Evolutionary conservation across 30 jellyfish, hydroid and myxozoan genomes (phyloP).

Genomic region (Euphysa ruthae): DNA sequence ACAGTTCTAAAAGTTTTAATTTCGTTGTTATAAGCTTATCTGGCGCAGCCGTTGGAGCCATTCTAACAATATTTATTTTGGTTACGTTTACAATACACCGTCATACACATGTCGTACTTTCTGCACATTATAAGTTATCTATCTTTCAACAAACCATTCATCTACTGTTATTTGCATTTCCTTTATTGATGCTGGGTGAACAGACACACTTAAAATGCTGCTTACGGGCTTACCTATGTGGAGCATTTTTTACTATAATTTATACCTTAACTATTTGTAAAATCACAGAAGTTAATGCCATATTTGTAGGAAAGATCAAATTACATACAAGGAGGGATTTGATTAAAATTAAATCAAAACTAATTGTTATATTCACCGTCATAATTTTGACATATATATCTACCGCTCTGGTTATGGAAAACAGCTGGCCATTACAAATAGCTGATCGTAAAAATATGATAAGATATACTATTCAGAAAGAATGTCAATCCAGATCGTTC

Average conservation of each 20-base stretch:
- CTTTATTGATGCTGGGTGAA: not conserved
- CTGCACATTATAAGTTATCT: constrained; percentile 13
- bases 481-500: not conserved
- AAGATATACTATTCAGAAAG: not conserved
- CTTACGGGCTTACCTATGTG: constrained; percentile 3
- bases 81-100: not conserved
- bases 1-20: no score
- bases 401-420: not conserved
- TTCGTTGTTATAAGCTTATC: not conserved
- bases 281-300: constrained; percentile 6
- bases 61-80: not conserved
- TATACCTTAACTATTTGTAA: not conserved
- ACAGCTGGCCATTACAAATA: not conserved
- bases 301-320: not conserved
- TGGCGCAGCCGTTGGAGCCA: not conserved
- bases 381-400: constrained; percentile 1
- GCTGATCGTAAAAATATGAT: not conserved
- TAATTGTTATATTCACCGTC: not conserved
- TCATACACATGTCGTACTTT: constrained; percentile 21
- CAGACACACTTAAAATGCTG: constrained; percentile 8
- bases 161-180: not conserved
- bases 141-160: constrained; percentile 6
- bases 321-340: constrained; percentile 10
- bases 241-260: not conserved
- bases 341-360: constrained; percentile 2